A percentile compares a stretch with the other conserved stretches of the same genome.
phyloP scores from a whole-genome alignment of 2,797 vertebrate genomes.

The Alcedo quadribrachys region DNA sequence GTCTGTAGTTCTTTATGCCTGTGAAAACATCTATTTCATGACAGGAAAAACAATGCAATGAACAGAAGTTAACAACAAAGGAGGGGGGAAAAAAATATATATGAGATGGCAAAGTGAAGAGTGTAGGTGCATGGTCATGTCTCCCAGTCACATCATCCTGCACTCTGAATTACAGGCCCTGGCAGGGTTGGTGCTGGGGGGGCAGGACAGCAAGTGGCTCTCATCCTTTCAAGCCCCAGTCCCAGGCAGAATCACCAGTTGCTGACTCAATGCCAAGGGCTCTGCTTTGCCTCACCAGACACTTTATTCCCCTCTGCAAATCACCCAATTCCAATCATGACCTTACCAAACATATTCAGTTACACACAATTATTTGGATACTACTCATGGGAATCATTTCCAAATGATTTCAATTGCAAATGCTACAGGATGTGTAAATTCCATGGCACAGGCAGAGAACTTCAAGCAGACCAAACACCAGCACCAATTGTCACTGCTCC shows the following conservation, averaged over 20 bases:
- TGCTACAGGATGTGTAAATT: background rate
- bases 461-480: background rate
- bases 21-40: background rate
- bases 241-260: background rate
- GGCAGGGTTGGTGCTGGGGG: background rate
- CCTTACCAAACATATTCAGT: background rate
- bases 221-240: background rate
- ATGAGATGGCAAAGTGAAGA: background rate
- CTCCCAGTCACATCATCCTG: background rate
- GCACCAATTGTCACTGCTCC: background rate
- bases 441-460: background rate
- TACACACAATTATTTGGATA: background rate
- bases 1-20: background rate
- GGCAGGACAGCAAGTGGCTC: background rate
- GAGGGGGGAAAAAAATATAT: rapidly evolving
- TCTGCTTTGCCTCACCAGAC: rapidly evolving
- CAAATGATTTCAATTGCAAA: background rate
- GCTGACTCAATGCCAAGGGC: background rate
- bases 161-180: background rate
- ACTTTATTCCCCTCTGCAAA: background rate
- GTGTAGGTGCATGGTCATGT: too few species aligned
- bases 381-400: background rate
- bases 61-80: background rate
- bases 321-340: background rate
- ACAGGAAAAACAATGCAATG: background rate